Percentiles rank a stretch among this genome's conserved stretches.
Evolutionary conservation across 2,888 invertebrate genomes (phyloP).

Genomic region (Tholera decimalis): DNA sequence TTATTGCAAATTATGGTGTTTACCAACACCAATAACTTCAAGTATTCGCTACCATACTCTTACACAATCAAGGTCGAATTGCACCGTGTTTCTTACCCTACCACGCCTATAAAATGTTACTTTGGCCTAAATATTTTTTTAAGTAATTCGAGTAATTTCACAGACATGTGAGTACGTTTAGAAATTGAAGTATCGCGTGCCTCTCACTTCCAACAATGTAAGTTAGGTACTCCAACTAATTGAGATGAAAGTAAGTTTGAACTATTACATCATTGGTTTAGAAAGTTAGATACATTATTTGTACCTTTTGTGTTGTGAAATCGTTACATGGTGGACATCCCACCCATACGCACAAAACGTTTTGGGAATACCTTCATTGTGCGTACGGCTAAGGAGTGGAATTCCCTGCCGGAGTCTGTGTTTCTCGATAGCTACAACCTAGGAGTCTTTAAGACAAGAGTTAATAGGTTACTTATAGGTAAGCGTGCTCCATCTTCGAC

Average conservation of each 20-base stretch:
- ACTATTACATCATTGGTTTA: background rate
- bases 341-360: too few species aligned
- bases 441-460: too few species aligned
- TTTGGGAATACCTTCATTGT: too few species aligned
- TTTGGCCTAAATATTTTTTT: conserved; percentile 14
- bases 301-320: too few species aligned
- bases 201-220: conserved; percentile 5
- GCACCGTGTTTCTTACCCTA: conserved; percentile 5
- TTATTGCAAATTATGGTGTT: conserved; percentile 1
- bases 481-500: too few species aligned
- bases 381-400: too few species aligned
- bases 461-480: too few species aligned
- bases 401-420: too few species aligned
- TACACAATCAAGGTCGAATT: conserved; percentile 8
- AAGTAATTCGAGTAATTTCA: conserved; percentile 3
- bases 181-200: conserved; percentile 33
- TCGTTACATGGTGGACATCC: too few species aligned
- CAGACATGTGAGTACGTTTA: background rate
- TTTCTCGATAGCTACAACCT: too few species aligned
- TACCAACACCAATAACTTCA: background rate
- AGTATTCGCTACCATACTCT: background rate
- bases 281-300: conserved; percentile 17
- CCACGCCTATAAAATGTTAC: background rate
- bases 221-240: background rate
- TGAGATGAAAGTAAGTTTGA: conserved; percentile 14